Evolutionary conservation across 2,113 vertebrate species (phyloP), one percentile per base, ranked within the genome.

Genomic region (Dolichotis patagonum): DNA sequence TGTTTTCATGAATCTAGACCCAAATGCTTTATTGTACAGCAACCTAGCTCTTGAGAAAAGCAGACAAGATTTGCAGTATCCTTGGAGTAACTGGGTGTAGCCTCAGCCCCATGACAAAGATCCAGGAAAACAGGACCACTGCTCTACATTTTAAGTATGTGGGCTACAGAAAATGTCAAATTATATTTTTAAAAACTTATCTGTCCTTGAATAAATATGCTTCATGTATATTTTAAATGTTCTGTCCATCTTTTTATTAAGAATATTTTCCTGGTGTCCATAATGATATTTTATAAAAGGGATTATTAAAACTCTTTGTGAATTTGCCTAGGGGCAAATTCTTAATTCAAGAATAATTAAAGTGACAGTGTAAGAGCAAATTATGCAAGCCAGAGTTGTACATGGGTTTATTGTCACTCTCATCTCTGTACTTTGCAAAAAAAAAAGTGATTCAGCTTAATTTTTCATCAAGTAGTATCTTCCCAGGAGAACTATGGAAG

Each of bases 281-380:
- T 81, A 91, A 93, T 88, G 62, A 96, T 87, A 82, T 92, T 85
- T 88, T 95, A 78, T 92, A 89, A 95, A 96, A 92, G 67, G 14
- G 87, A 93, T 96, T 95, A 96, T 98, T 96, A 88, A 97, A 93
- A 96, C 78, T 94, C 62, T 92, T 94, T 85, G 94, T 78, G 60
- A 96, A 96, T 96, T 92, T 90, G 93, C 95, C 97, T 95, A 26
- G 20, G 96, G 90, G 93, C 81, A 95, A 77, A 8, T 71, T 97
- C 52, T 10, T 89, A 92, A 78, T 95, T 97, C 96, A 97, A 95
- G 95, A 96, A 98, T 98, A 97, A 98, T 98, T 97, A 96, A 98
- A 96, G 81, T 97, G 97, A 98, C 93, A 98, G 75, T 92, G 96
- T 95, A 90, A 97, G 96, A 97, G 87, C 84, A 96, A 96, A 96